Conservation (phyloP, 2,888 invertebrate species). For the Epinotia demarniana region DNA sequence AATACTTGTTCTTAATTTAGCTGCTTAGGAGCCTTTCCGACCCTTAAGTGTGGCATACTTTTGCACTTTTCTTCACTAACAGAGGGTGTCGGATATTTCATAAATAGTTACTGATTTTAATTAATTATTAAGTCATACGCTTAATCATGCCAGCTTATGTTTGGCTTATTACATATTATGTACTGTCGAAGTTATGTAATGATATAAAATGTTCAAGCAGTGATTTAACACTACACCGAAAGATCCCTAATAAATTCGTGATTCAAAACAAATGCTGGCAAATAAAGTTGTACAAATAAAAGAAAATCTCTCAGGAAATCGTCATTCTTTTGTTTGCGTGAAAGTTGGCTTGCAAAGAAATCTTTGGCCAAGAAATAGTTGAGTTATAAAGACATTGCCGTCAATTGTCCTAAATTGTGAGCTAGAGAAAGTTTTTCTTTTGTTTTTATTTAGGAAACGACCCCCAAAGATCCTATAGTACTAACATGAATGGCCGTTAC, state of each 20-base stretch:
- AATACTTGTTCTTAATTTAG: too few relatives aligned
- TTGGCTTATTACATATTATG: too few relatives aligned
- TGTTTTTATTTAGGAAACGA: slow-evolving; percentile 32
- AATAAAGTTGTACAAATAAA: slow-evolving; percentile 45
- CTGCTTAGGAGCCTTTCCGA: too few relatives aligned
- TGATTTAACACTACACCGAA: background rate
- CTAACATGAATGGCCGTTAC: background rate
- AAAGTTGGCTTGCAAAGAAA: slow-evolving; percentile 40
- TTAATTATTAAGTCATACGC: too few relatives aligned
- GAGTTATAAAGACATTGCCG: slow-evolving; percentile 33
- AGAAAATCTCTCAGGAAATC: slow-evolving; percentile 40
- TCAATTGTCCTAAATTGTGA: slow-evolving; percentile 41
- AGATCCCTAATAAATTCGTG: slow-evolving; percentile 41
- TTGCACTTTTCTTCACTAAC: too few relatives aligned
- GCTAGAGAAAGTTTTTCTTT: slow-evolving; percentile 33
- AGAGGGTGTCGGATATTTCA: too few relatives aligned
- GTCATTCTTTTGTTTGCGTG: slow-evolving; percentile 42
- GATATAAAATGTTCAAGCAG: too few relatives aligned
- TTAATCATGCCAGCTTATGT: too few relatives aligned
- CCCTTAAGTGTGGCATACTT: too few relatives aligned
- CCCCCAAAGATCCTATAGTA: slow-evolving; percentile 9
- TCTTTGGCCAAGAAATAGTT: slow-evolving; percentile 35
- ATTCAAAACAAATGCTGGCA: slow-evolving; percentile 40
- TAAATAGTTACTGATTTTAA: too few relatives aligned
- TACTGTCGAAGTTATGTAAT: too few relatives aligned